Percentiles rank a stretch among this genome's conserved stretches.
Conservation (phyloP, 2,113 vertebrate genomes). For the Labrus mixtus region DNA sequence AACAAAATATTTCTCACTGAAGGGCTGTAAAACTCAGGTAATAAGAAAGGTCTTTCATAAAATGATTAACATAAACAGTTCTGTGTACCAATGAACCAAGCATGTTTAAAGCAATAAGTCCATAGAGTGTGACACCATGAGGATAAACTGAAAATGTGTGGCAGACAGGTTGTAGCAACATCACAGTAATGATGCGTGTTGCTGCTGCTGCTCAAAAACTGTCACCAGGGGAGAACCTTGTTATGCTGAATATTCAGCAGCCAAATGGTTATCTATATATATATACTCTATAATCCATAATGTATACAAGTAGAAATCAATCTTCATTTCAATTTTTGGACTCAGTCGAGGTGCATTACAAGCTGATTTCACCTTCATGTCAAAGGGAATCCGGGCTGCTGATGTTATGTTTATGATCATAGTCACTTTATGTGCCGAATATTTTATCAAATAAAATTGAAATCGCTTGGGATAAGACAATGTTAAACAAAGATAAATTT, state of each 20-base stretch:
- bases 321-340: not conserved
- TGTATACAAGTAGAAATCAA: not conserved
- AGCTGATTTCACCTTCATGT: not conserved
- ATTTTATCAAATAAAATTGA: too few species aligned
- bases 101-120: not conserved
- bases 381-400: not conserved
- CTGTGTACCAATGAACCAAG: not conserved
- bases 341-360: too few species aligned
- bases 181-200: constrained; percentile 43
- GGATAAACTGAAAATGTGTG: not conserved
- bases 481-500: too few species aligned
- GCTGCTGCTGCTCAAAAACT: constrained; percentile 48
- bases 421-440: too few species aligned
- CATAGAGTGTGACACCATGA: constrained; percentile 13
- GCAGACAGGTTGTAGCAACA: constrained; percentile 32
- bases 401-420: too few species aligned
- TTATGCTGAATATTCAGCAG: constrained; percentile 60
- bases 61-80: not conserved
- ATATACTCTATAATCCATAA: constrained; percentile 6
- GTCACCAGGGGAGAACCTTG: constrained; percentile 49
- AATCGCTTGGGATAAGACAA: too few species aligned
- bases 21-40: not conserved
- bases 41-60: not conserved
- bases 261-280: too few species aligned
- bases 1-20: not conserved